Base-by-base conservation (phyloP, 2,888 invertebrate species). In the Dicyrtomina minuta region DNA sequence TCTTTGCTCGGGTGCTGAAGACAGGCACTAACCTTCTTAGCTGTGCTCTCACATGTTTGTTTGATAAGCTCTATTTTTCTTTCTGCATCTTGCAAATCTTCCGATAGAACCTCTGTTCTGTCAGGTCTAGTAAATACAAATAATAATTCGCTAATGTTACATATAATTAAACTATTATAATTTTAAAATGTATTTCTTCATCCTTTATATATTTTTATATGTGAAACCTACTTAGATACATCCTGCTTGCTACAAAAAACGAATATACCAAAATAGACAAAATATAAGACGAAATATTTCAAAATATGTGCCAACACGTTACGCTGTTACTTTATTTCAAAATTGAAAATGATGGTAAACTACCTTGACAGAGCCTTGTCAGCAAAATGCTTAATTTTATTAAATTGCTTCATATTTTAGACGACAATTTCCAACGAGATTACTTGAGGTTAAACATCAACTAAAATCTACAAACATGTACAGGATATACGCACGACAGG, bases 311-410 rank as follows among this genome's bases (percentile, higher is more conserved):
- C n/a, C n/a, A n/a, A n/a, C n/a, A n/a, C n/a, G n/a, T n/a, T n/a
- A n/a, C n/a, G n/a, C n/a, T n/a, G n/a, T n/a, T n/a, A n/a, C n/a
- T n/a, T n/a, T n/a, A n/a, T n/a, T n/a, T n/a, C n/a, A n/a, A n/a
- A n/a, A n/a, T n/a, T n/a, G n/a, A n/a, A n/a, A n/a, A n/a, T n/a
- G n/a, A n/a, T n/a, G 17, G 24, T 66, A 61, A 49, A 58, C 83
- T 85, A 89, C 93, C 91, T 90, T 81, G 91, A 90, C 84, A 93
- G 91, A 78, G 91, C 91, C 85, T 93, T 92, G 85, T 93, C 92
- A 78, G 92, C 92, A 75, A 92, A 87, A 84, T 93, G 92, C 84
- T 92, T 93, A 78, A 93, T 92, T 80, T 91, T 67, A 17, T 41
- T 67, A 39, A 67, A 67, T n/a, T 46, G 59, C 49, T 67, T 67